A percentile compares a stretch with the other conserved stretches of the same genome.
Conservation (phyloP, 2,113 vertebrate species). For the Strix aluco region DNA sequence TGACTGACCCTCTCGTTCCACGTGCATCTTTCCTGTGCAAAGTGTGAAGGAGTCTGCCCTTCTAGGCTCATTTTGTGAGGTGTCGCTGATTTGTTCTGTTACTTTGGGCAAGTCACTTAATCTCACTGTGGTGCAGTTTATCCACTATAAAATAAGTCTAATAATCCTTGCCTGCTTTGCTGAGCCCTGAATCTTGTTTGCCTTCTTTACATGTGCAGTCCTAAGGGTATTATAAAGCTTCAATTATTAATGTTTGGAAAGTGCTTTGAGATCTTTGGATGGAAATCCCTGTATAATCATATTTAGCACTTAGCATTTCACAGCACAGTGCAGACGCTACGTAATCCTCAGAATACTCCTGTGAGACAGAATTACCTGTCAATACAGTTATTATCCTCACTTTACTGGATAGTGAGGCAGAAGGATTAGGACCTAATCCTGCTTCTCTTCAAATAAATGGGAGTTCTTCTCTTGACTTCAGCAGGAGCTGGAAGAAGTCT, state of each 20-base stretch:
- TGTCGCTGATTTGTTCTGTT: conserved; percentile 39
- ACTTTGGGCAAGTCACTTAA: conserved; percentile 55
- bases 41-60: background rate
- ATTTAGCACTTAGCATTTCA: conserved; percentile 72
- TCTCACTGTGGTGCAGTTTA: conserved; percentile 54
- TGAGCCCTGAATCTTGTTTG: conserved; percentile 65
- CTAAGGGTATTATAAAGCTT: conserved; percentile 66
- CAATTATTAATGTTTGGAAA: conserved; percentile 72
- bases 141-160: conserved; percentile 62
- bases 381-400: conserved; percentile 72
- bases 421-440: conserved; percentile 62
- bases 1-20: background rate
- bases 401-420: conserved; percentile 56
- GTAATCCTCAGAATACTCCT: conserved; percentile 63
- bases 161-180: conserved; percentile 65
- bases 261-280: conserved; percentile 69
- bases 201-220: conserved; percentile 62
- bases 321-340: conserved; percentile 64
- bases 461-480: conserved; percentile 13
- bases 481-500: background rate
- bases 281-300: conserved; percentile 71
- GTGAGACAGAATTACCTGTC: conserved; percentile 71
- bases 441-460: conserved; percentile 27
- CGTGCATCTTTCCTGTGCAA: background rate
- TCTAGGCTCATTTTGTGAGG: background rate